Percentiles rank a stretch among this genome's conserved stretches.
Conservation (phyloP, 2,888 invertebrate genomes). For the Penaeus monodon region DNA sequence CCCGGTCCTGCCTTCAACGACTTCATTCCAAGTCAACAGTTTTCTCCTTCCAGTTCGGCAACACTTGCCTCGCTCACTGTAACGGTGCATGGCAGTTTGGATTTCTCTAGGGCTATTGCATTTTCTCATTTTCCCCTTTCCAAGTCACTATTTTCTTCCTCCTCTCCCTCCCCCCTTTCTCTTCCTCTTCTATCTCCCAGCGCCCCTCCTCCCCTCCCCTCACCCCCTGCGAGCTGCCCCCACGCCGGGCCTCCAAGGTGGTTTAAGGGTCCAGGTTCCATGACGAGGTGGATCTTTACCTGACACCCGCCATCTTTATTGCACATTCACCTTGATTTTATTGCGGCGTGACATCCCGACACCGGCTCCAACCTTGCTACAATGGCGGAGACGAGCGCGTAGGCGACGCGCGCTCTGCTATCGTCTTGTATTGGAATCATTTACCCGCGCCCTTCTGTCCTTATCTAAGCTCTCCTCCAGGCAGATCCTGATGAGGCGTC, state of each 20-base stretch:
- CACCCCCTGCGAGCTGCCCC: not conserved
- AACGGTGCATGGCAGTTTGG: no score
- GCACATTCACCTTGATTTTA: constrained; percentile 59
- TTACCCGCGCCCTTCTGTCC: constrained; percentile 30
- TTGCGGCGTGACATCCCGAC: constrained; percentile 52
- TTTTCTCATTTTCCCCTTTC: not conserved
- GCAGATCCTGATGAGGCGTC: constrained; percentile 12
- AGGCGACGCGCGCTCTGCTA: constrained; percentile 3
- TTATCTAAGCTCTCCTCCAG: constrained; percentile 30
- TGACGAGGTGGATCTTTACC: constrained; percentile 53
- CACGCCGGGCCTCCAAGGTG: not conserved
- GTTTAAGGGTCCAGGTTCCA: constrained; percentile 34
- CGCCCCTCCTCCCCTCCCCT: not conserved
- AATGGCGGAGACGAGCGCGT: constrained; percentile 13
- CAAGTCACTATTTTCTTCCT: not conserved
- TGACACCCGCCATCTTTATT: constrained; percentile 58
- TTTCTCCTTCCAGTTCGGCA: no score
- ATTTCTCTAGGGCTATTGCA: not conserved
- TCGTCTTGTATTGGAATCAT: constrained; percentile 38
- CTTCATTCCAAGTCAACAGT: no score
- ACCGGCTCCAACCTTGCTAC: constrained; percentile 26
- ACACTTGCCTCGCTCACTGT: no score
- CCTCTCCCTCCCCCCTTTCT: not conserved
- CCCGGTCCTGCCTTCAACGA: no score
- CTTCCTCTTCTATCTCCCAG: not conserved